Base-by-base conservation (phyloP, 2,113 vertebrate genomes). In the Anoura caudifer region DNA sequence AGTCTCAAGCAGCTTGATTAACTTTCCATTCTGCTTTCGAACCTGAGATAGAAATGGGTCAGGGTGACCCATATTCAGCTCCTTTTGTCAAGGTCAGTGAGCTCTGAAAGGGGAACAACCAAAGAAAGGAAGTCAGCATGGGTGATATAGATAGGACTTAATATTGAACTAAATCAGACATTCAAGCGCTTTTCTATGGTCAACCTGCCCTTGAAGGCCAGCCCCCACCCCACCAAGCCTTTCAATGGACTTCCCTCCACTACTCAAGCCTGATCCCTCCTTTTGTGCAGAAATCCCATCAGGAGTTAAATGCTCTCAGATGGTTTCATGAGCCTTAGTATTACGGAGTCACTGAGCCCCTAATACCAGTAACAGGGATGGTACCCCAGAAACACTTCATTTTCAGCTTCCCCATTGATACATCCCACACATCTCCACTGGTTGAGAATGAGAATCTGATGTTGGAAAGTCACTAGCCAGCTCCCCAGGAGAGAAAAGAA, bases 31-130 rank as follows among this genome's bases (percentile, higher is more conserved):
- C 83, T 93, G 80, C 73, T 67, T 59, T 86, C 95, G 84, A 75
- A 89, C 70, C 26, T 90, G 45, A 95, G 50, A 47, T n/a, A 90
- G 84, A 96, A 97, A 61, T 84, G 84, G 95, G 80, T 94, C 96
- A 89, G 36, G 36, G 75, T 76, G 87, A 84, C 87, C 92, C 65
- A 65, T 12, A 89, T 95, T 87, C 43, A 7, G 52, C 88, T 72
- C 56, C 76, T 77, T 43, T 83, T 61, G 15, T 73, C 81, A 69
- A 83, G 31, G 63, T 45, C 50, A 26, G 50, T 47, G 43, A 77
- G n/a, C 75, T 63, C 15, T 6, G 54, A 90, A 87, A 90, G 88
- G 65, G 17, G 61, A 52, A 52, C 22, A 28, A 45, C 15, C 15
- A 69, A 12, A 10, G 83, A 91, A 36, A 91, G 79, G 19, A 77